Conservation (phyloP, 2,797 vertebrate species). For the Peromyscus melanophrys region DNA sequence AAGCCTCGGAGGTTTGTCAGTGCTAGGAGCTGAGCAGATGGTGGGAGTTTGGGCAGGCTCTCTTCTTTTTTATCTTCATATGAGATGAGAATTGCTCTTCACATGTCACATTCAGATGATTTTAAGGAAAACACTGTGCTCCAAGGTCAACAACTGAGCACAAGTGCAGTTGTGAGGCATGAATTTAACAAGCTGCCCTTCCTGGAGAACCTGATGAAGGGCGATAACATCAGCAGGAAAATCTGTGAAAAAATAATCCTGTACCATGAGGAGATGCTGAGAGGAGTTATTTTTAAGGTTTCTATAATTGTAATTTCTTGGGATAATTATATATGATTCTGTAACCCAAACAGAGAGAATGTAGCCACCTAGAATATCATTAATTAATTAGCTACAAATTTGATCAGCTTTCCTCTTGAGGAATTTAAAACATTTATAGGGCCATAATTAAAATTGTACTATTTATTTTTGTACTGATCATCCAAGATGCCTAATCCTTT, state of each 20-base stretch:
- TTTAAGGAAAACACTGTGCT: background rate
- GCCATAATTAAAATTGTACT: slow-evolving; percentile 59
- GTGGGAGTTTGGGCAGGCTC: background rate
- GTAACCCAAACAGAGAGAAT: slow-evolving; percentile 36
- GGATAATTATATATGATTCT: background rate
- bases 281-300: slow-evolving; percentile 61
- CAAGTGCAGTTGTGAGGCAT: background rate
- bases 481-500: slow-evolving; percentile 75
- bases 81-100: background rate
- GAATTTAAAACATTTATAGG: slow-evolving; percentile 51
- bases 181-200: background rate
- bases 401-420: slow-evolving; percentile 65
- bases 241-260: slow-evolving; percentile 2
- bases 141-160: background rate
- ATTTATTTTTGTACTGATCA: slow-evolving; percentile 67
- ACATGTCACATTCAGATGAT: background rate
- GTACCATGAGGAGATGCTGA: background rate
- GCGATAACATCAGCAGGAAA: background rate
- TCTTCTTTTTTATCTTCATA: background rate
- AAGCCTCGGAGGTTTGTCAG: background rate
- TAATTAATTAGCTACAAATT: slow-evolving; percentile 67
- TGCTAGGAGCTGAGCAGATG: background rate
- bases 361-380: slow-evolving; percentile 43
- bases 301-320: slow-evolving; percentile 31
- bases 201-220: background rate